Evolutionary conservation across 2,797 vertebrate genomes (phyloP), one percentile per base, ranked within the genome.

Genomic region (Phalloptychus januarius): DNA sequence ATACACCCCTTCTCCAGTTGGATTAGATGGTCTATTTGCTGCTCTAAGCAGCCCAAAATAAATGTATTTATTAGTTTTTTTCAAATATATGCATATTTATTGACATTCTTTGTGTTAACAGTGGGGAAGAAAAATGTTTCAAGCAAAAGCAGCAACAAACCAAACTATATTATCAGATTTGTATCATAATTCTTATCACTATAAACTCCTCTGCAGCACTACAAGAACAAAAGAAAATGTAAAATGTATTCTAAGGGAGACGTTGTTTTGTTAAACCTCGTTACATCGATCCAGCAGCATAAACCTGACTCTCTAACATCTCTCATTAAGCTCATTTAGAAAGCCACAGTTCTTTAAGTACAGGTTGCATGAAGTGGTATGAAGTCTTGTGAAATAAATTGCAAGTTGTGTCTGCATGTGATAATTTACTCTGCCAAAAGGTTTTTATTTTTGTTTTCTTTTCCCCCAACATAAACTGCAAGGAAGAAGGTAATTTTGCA

Each of bases 291-390:
- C 23, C 15, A 36, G 31, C 12, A 33, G 1, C 18, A 28, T 44
- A 18, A 40, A 33, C 48, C 2, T 40, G 0, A 13, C 13, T 65
- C 45, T 63, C 1, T 63, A 36, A 63, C 15, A 45, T 69, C 23
- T n/a, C 11, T 84, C 69, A 48, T 78, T 44, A 58, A 28, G 40
- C 20, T 74, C 42, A 54, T 61, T 74, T 31, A 70, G 16, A 16
- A 2, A 5, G 25, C 2, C 33, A 3, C 2, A 28, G 15, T 0
- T 44, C 5, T 3, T 13, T 56, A 56, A 81, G 52, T 76, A 52
- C n/a, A 77, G 61, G 54, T 69, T 25, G 74, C 28, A 72, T 33
- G 36, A 79, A 48, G 2, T 20, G 71, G 25, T 0, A 0, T 46
- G 0, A 58, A 23, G 7, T 48, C 28, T 10, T 18, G 61, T 36